phyloP scores from a whole-genome alignment of 2,888 invertebrate species.

The Acanthosepion esculentum region DNA sequence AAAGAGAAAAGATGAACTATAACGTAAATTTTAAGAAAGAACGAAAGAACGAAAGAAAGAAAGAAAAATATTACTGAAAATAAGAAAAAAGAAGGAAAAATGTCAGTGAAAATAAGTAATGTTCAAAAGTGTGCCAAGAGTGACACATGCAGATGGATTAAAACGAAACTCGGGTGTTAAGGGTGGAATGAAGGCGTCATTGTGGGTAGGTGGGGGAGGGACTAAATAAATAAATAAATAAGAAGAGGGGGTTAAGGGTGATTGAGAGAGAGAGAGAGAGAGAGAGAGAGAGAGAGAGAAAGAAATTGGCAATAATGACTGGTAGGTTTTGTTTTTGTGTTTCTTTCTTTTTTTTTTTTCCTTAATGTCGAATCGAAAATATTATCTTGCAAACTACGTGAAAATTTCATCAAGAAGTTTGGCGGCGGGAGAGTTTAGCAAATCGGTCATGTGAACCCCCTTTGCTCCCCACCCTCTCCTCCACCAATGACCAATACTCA shows the following conservation, averaged over 20 bases:
- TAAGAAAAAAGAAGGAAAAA: neutral
- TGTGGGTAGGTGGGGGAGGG: neutral
- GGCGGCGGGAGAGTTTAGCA: neutral
- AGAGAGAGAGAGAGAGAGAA: neutral
- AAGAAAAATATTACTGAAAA: neutral
- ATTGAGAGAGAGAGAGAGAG: neutral
- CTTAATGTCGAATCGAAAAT: neutral
- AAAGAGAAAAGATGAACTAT: neutral
- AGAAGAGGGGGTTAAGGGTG: neutral
- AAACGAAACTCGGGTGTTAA: neutral
- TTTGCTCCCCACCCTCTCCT: neutral
- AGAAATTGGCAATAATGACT: neutral
- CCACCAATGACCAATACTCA: neutral
- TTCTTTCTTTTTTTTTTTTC: neutral
- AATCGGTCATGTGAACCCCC: neutral
- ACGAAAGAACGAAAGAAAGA: neutral
- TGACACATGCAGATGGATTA: neutral
- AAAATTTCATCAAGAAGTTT: neutral
- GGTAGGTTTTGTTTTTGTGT: neutral
- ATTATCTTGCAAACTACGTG: slow-evolving; percentile 33
- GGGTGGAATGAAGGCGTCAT: neutral
- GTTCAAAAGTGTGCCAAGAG: neutral
- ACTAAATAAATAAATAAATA: neutral
- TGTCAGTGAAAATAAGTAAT: neutral
- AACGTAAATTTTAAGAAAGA: neutral